Conservation (phyloP, 2,797 vertebrate genomes). For the Gadopsis bispinosus region DNA sequence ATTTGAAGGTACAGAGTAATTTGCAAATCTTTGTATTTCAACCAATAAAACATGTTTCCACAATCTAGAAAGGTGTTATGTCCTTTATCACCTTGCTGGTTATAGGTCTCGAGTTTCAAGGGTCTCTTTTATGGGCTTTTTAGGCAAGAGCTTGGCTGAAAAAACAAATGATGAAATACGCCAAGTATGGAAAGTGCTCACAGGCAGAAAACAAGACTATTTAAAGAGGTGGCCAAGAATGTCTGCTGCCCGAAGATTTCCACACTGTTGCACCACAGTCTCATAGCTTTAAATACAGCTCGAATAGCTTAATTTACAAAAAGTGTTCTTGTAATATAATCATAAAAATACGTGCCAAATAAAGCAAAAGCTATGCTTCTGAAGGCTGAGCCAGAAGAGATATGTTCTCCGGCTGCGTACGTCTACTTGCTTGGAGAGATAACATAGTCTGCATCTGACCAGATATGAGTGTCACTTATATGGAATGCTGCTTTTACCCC, state of each 20-base stretch:
- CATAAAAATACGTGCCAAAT: constrained; percentile 1
- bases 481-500: constrained; percentile 65
- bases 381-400: constrained; percentile 5
- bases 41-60: constrained; percentile 48
- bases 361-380: neutral
- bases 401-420: constrained; percentile 13
- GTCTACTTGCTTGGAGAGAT: constrained; percentile 22
- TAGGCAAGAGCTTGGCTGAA: constrained; percentile 15
- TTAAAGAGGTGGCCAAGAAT: constrained; percentile 21
- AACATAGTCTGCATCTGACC: constrained; percentile 38
- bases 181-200: constrained; percentile 55
- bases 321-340: neutral
- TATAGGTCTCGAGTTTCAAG: neutral
- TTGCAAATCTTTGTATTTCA: constrained; percentile 32
- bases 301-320: neutral
- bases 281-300: neutral
- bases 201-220: constrained; percentile 30
- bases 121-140: constrained; percentile 29
- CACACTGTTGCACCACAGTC: constrained; percentile 1
- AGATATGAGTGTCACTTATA: constrained; percentile 54
- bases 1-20: neutral
- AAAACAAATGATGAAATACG: constrained; percentile 48
- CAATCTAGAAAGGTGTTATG: constrained; percentile 10
- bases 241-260: neutral
- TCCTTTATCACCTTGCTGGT: constrained; percentile 24